Conservation (phyloP, 1,140 invertebrate genomes). For the Ditylenchus dipsaci region DNA sequence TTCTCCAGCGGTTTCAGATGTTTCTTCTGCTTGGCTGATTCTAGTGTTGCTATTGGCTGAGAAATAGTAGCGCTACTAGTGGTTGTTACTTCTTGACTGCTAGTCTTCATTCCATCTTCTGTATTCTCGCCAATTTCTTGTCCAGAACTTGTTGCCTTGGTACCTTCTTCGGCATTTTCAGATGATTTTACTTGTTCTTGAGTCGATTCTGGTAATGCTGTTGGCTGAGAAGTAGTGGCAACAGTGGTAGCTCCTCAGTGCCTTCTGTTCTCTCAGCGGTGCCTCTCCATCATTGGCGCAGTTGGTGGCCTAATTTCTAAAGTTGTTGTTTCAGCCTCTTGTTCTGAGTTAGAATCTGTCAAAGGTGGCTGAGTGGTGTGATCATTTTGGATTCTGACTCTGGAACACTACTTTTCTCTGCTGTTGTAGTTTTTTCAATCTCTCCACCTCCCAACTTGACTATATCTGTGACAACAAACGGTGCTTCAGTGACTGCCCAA, state of each 20-base stretch:
- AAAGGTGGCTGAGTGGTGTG: too few relatives aligned
- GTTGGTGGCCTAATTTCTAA: too few relatives aligned
- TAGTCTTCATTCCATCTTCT: not conserved
- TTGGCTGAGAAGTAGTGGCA: too few relatives aligned
- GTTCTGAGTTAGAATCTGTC: too few relatives aligned
- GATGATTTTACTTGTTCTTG: too few relatives aligned
- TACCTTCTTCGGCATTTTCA: not conserved
- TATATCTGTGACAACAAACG: not conserved
- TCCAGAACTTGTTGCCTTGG: constrained; percentile 3
- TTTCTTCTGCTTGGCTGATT: not conserved
- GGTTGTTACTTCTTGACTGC: not conserved
- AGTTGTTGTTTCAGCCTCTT: too few relatives aligned
- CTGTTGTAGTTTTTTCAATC: not conserved
- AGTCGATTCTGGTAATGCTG: too few relatives aligned
- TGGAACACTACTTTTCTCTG: not conserved
- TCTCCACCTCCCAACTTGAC: not conserved
- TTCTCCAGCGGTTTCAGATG: too few relatives aligned
- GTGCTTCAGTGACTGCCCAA: not conserved
- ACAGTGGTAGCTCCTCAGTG: too few relatives aligned
- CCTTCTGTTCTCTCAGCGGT: too few relatives aligned
- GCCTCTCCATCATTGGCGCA: too few relatives aligned
- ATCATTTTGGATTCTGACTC: not conserved
- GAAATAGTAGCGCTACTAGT: not conserved
- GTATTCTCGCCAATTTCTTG: constrained; percentile 10
- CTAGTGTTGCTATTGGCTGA: constrained; percentile 11